Evolutionary conservation across 2,888 invertebrate species (phyloP), one percentile per base, ranked within the genome.

Genomic region (Idaea biselata): DNA sequence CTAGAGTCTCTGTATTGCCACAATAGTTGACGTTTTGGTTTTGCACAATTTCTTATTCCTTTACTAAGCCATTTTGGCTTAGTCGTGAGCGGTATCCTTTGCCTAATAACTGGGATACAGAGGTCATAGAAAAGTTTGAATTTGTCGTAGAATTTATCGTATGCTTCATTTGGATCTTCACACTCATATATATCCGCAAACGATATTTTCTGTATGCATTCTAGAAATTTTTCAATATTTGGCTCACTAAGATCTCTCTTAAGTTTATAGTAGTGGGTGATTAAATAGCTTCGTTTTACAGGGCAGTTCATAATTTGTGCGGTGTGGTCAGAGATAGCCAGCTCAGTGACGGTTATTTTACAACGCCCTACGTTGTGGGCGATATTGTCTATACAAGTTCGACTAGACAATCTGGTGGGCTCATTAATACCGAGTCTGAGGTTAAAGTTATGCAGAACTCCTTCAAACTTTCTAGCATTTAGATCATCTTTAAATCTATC

Each of bases 151-250:
- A 68, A 66, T 59, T 18, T 16, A 11, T 61, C 58, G 58, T 63
- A 70, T 31, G 69, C 68, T 16, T 59, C 58, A 62, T 68, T 66
- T 17, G 67, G 59, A 53, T 65, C 58, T 25, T 62, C 58, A 33
- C 61, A 60, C 11, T 16, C 17, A 31, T 68, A 73, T 16, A 69
- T 59, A n/a, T 69, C 68, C 18, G 57, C 18, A 63, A 71, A 70
- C 25, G 32, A 63, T 18, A 70, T 16, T 11, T 33, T 58, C 18
- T 57, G 14, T n/a, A 73, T 1, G 53, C 54, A 67, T 16, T 67
- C 53, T 55, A 31, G 56, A 62, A 70, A 70, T 61, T 65, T 73
- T 16, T 14, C 16, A 18, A 69, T 33, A 60, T 71, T 70, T 56
- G 67, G 64, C 4, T 16, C n/a, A 32, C 60, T 59, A 8, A 60